Base-by-base conservation (phyloP, 2,113 vertebrate species). In the Gymnorhina tibicen region DNA sequence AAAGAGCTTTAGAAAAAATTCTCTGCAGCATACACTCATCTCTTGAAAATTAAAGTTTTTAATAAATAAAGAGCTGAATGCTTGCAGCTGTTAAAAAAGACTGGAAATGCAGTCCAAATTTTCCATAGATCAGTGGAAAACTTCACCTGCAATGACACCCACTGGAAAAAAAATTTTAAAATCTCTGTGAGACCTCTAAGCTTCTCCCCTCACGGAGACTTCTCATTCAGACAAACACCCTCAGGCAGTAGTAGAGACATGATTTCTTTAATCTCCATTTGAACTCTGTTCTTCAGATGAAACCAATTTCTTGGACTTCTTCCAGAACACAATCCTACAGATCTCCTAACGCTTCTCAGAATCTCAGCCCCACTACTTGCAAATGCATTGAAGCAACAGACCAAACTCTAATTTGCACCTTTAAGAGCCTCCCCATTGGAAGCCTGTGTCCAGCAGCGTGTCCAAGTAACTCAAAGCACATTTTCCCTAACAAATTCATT, bases 321-420 rank as follows among this genome's bases (percentile, higher is more conserved):
- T 96, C 94, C 94, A 96, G 82, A 85, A 79, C 62, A 56, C 39
- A 87, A 26, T 79, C 66, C 82, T 37, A 94, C 70, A 91, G 93
- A 94, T 96, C 96, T 96, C 93, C 63, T 58, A 44, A 76, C 3
- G 6, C 81, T 64, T 27, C 90, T 39, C 81, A 46, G 80, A 20
- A 63, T 78, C 46, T 37, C 80, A 77, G 80, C 39, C 89, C 64
- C 55, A 22, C 68, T 74, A 37, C 87, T 66, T 91, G 82, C 82
- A 90, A 91, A 93, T 9, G 62, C 78, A 72, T 6, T 85, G 82
- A 91, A 89, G 82, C 85, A 79, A 50, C 44, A 93, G 66, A 82
- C 37, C 66, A 73, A 87, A 93, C 94, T 95, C 87, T 33, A 96
- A 95, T 97, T 97, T 95, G 85, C 96, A 94, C 94, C 95, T 96